A percentile compares a stretch with the other conserved stretches of the same genome.
phyloP scores from a whole-genome alignment of 1,140 invertebrate species.

The Lycorma delicatula region DNA sequence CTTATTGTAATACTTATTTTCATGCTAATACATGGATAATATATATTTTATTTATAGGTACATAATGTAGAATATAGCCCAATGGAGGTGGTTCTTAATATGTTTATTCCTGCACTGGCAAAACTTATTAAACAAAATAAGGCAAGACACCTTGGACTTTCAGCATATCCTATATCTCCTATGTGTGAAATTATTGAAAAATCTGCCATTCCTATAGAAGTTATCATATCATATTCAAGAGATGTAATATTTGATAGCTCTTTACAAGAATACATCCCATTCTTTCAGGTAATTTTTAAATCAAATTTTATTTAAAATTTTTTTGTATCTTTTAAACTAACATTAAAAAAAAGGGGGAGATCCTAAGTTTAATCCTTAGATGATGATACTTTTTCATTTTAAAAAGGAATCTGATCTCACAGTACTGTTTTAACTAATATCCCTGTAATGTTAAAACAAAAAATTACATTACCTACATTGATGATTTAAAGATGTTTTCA shows the following conservation, averaged over 20 bases:
- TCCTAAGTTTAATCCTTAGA: no score
- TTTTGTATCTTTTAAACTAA: no score
- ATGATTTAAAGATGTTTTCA: no score
- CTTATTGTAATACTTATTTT: no score
- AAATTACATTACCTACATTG: no score
- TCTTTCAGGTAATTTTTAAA: constrained; percentile 53
- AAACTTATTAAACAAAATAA: constrained; percentile 65
- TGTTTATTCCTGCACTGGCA: constrained; percentile 75
- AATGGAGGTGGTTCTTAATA: constrained; percentile 70
- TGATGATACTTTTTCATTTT: no score
- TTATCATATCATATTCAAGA: constrained; percentile 69
- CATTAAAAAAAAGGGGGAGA: no score
- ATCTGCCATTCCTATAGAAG: constrained; percentile 56
- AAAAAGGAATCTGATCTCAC: no score
- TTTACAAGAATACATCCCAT: constrained; percentile 60
- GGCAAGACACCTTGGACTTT: constrained; percentile 74
- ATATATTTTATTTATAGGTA: no score
- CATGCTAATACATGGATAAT: no score
- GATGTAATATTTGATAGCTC: constrained; percentile 71
- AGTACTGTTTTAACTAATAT: no score
- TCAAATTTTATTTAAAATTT: background rate
- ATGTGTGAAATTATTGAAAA: constrained; percentile 64
- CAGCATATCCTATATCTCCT: constrained; percentile 72
- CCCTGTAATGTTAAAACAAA: no score
- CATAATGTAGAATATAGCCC: constrained; percentile 87